Percentiles rank a stretch among this genome's conserved stretches.
These are phyloP conservation scores for Idaea aversata DNA, from an alignment of 2,888 invertebrate genomes.

Conservation along the genomic window DNA sequence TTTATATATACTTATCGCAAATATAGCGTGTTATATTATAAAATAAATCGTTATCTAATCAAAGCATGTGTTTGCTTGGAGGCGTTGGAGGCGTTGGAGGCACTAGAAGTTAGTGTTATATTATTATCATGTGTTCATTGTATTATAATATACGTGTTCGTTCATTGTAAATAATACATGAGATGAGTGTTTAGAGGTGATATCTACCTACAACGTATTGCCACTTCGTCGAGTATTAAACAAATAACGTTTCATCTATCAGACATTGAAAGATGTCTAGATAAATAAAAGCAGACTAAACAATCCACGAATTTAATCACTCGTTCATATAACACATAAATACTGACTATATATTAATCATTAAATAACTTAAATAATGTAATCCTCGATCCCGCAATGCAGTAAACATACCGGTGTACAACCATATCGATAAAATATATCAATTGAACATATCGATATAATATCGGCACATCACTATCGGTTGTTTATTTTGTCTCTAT, in stretches of 20 bases:
- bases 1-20: neutral
- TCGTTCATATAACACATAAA: neutral
- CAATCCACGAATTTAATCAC: neutral
- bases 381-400: neutral
- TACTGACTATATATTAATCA: neutral
- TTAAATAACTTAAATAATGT: neutral
- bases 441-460: conserved; percentile 37
- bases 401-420: neutral
- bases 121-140: neutral
- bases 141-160: neutral
- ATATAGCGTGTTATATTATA: no score
- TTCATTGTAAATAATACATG: neutral
- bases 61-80: no score
- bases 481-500: conserved; percentile 3
- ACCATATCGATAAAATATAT: conserved; percentile 34
- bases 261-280: neutral
- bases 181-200: neutral
- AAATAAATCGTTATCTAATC: no score
- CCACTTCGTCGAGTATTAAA: neutral
- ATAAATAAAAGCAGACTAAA: neutral
- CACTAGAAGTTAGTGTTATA: neutral
- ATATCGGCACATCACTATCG: conserved; percentile 17
- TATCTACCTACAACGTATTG: neutral
- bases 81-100: neutral
- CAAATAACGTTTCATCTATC: neutral